A percentile compares a stretch with the other conserved stretches of the same genome.
Evolutionary conservation across 1,140 invertebrate species (phyloP).

Genomic region (Hycleus phaleratus): DNA sequence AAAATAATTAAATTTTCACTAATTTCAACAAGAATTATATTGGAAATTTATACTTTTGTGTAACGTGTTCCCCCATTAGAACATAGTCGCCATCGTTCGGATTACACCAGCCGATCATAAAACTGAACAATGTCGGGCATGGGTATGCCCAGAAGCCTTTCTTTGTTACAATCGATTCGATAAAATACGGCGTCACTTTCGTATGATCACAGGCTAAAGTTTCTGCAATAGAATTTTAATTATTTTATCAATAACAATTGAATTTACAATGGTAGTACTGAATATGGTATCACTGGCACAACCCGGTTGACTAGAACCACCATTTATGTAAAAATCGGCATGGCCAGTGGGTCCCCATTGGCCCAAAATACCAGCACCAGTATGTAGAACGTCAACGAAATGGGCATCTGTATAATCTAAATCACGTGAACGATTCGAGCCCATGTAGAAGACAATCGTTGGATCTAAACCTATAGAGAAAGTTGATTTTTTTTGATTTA

Average conservation of each 20-base stretch:
- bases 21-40: neutral
- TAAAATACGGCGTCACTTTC: slow-evolving; percentile 80
- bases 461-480: slow-evolving; percentile 63
- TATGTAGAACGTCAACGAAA: slow-evolving; percentile 85
- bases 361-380: slow-evolving; percentile 74
- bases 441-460: slow-evolving; percentile 75
- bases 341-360: slow-evolving; percentile 82
- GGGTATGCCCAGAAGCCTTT: slow-evolving; percentile 75
- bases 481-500: too few species aligned
- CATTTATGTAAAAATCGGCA: slow-evolving; percentile 86
- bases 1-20: slow-evolving; percentile 29
- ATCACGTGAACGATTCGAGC: slow-evolving; percentile 68
- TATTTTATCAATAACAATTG: neutral
- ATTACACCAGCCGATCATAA: slow-evolving; percentile 72
- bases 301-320: slow-evolving; percentile 79
- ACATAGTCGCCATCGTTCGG: slow-evolving; percentile 68
- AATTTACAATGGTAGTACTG: slow-evolving; percentile 48
- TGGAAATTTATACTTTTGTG: slow-evolving; percentile 16
- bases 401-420: slow-evolving; percentile 75
- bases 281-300: slow-evolving; percentile 72
- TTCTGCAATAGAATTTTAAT: slow-evolving; percentile 48
- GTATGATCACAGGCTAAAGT: slow-evolving; percentile 80
- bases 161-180: slow-evolving; percentile 72
- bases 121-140: slow-evolving; percentile 70
- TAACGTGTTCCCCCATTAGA: slow-evolving; percentile 72